Evolutionary conservation across 2,888 invertebrate species (phyloP), one percentile per base, ranked within the genome.

Genomic region (Diabrotica balteata): DNA sequence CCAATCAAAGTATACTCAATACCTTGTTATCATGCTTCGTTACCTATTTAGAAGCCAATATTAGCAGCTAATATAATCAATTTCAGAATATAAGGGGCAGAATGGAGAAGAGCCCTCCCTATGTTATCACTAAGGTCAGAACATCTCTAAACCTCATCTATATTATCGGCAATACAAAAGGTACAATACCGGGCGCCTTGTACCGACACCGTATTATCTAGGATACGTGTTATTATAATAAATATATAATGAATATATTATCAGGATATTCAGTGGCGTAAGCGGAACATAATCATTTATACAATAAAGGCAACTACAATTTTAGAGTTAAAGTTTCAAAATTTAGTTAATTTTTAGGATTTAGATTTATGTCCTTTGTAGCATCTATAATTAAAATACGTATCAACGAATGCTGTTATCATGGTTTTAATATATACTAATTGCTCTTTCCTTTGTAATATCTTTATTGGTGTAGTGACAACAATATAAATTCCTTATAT

Each of bases 181-280:
- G 50, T 57, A 51, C 10, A 53, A 50, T 55, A 43, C 43, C 55
- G 7, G 45, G 10, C n/a, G 57, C 54, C 54, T 63, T 63, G 63
- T 63, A 63, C 63, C 54, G 44, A 63, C 50, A 60, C 43, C 11
- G 43, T 51, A 44, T 60, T 60, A 60, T 60, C 51, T 60, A 50
- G 44, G 8, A 10, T 51, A 46, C 53, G 65, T 54, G 66, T 69
- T 63, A 66, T 69, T 69, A 51, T 63, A 61, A 66, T 54, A 64
- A 63, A 66, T 68, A 53, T 51, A 51, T 60, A 59, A 66, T 63
- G 68, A 63, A 71, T 57, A 55, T 60, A 63, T 57, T 63, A 68
- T 60, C 47, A 47, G 22, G 53, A 59, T 4, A 11, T 45, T 4
- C 55, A 57, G 11, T 57, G 55, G 17, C 45, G 55, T 10, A 47